Evolutionary conservation across 2,113 vertebrate species (phyloP), one percentile per base, ranked within the genome.

Genomic region (Rhineura floridana): DNA sequence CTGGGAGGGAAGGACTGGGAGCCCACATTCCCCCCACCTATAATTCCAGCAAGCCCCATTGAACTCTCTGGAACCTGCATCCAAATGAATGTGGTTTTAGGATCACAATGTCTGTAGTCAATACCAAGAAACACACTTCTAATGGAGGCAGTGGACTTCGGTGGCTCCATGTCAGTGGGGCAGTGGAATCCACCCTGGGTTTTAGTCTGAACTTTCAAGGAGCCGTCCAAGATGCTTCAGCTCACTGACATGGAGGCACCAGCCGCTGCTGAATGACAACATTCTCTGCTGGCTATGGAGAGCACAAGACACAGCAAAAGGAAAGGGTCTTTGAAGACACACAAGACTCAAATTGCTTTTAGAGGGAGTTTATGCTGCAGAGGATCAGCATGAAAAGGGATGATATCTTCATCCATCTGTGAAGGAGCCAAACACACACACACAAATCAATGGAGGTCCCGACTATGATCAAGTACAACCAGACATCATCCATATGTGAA

Each of bases 401-500:
- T 11, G 23, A 19, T 33, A 23, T 17, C 48, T 87, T 70, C 85
- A 87, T 80, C 59, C 85, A 80, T 55, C 77, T 63, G 52, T 70
- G 13, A 87, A 87, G 77, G 39, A 80, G n/a, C 76, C 23, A 70
- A 86, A 50, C 36, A 42, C 48, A 72, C 21, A 69, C 42, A 11
- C 63, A 84, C 12, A 70, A 70, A 87, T 87, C 85, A 70, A 44
- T 59, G 77, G 63, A 33, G 46, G 25, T 42, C 65, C 65, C 21
- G 15, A 72, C 8, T 19, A 70, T n/a, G 85, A 87, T 42, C 76
- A 70, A 70, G 80, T 81, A 48, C 36, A 87, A 87, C 44, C n/a
- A 86, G 85, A 72, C 77, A 70, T 59, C 65, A 9, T 72, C 69
- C 70, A 69, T 55, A 87, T 44, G 77, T 55, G 46, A 87, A 70